Evolutionary conservation across 2,888 invertebrate species (phyloP), one percentile per base, ranked within the genome.

Genomic region (Ditylenchus weischeri): DNA sequence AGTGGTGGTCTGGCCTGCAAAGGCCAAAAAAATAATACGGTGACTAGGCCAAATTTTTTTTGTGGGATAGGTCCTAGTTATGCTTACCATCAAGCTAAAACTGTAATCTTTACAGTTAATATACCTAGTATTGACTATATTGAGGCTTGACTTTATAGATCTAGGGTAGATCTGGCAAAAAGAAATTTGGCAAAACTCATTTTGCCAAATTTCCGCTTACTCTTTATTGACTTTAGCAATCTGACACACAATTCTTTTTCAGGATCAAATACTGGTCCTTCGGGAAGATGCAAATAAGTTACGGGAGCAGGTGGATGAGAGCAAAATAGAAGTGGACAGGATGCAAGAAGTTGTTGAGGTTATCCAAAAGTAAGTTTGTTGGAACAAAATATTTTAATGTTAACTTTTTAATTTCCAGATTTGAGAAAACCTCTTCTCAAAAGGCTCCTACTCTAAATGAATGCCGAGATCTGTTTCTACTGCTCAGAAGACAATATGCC

Each of bases 271-370:
- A 8, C 88, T 91, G 0, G 89, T 89, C 0, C 84, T 95, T 23
- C 88, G 90, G 76, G 88, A 91, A 68, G 94, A 96, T 82, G 87
- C 90, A 62, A 88, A 88, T 23, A 88, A 88, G 65, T 86, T 91
- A 63, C 86, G 88, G 62, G 87, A 88, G 62, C 86, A 89, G 43
- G 50, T 91, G 21, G 85, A 87, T 6, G 88, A 90, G 47, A 91
- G 93, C 78, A 88, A 89, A 51, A 86, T 87, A 62, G 88, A 90
- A 64, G 88, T 92, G 47, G 84, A 86, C n/a, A 88, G 88, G 0
- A 84, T 94, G 68, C 65, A 73, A 36, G 71, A 76, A 49, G 73
- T 79, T 19, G 70, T 62, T 13, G 66, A 57, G 15, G 58, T 76
- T 23, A 38, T 77, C 18, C 50, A 66, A 51, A 51, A 65, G 50